These are phyloP conservation scores for Suillia variegata DNA, from an alignment of 2,888 invertebrate genomes.

Conservation along the genomic window DNA sequence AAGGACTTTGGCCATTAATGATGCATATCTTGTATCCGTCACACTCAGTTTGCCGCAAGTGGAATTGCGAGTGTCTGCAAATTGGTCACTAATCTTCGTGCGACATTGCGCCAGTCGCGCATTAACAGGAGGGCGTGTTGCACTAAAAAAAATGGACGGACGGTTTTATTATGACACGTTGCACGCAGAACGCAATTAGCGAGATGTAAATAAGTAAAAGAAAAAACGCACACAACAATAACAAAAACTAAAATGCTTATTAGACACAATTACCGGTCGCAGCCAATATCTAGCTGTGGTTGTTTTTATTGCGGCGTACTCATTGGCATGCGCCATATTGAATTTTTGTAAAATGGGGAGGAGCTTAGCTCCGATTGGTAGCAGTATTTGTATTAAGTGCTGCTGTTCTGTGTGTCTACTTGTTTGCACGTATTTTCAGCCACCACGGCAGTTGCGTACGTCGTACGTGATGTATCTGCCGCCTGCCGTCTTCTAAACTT, in stretches of 20 bases:
- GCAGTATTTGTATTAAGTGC: slow-evolving; percentile 33
- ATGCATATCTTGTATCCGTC: slow-evolving; percentile 29
- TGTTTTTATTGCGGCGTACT: slow-evolving; percentile 21
- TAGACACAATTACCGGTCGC: slow-evolving; percentile 41
- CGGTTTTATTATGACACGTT: slow-evolving; percentile 49
- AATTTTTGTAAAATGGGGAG: slow-evolving; percentile 37
- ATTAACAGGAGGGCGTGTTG: slow-evolving; percentile 41
- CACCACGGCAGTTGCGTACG: slow-evolving; percentile 7
- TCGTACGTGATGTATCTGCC: slow-evolving; percentile 37
- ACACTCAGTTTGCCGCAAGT: slow-evolving; percentile 30
- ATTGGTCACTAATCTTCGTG: slow-evolving; percentile 41
- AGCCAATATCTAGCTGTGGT: slow-evolving; percentile 30
- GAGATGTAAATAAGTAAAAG: slow-evolving; percentile 18
- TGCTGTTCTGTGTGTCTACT: slow-evolving; percentile 33
- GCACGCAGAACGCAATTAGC: slow-evolving; percentile 54
- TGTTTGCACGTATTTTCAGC: slow-evolving; percentile 7
- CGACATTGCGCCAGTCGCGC: slow-evolving; percentile 29
- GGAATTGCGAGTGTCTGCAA: slow-evolving; percentile 27
- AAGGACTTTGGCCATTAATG: slow-evolving; percentile 34
- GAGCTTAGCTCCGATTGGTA: too few relatives aligned
- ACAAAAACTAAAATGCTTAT: background rate
- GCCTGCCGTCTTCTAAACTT: too few relatives aligned
- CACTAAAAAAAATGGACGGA: too few relatives aligned
- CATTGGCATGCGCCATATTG: slow-evolving; percentile 55
- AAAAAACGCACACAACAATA: slow-evolving; percentile 14